These are phyloP conservation scores for Drosophila neocordata DNA, from an alignment of 1,140 invertebrate species.

Conservation along the genomic window DNA sequence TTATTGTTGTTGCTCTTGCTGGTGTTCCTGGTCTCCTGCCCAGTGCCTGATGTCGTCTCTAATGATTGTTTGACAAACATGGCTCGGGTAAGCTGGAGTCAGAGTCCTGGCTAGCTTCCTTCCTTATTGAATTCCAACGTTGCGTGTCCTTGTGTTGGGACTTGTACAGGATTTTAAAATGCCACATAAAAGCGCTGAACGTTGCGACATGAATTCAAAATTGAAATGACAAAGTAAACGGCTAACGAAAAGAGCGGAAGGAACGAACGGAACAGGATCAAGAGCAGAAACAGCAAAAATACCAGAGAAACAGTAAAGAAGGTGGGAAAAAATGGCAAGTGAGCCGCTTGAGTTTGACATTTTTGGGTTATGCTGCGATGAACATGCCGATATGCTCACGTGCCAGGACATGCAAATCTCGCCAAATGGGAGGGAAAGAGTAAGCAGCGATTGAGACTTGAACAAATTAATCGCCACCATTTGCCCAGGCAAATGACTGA, in stretches of 20 bases:
- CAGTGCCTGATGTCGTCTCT: conserved; percentile 56
- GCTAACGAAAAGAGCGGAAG: conserved; percentile 10
- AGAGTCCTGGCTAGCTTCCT: conserved; percentile 22
- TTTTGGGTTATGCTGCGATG: conserved; percentile 77
- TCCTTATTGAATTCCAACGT: conserved; percentile 73
- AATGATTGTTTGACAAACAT: conserved; percentile 79
- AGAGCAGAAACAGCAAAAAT: background rate
- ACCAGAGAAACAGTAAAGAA: conserved; percentile 19
- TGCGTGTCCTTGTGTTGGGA: conserved; percentile 44
- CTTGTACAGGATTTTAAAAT: conserved; percentile 78
- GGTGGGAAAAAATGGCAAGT: conserved; percentile 20
- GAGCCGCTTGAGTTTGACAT: conserved; percentile 69
- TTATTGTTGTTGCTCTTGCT: background rate
- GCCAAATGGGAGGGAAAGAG: conserved; percentile 22
- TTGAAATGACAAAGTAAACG: conserved; percentile 71
- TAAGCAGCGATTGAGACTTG: conserved; percentile 68
- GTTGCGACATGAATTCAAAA: conserved; percentile 73
- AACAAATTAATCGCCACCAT: conserved; percentile 72
- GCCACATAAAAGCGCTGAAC: conserved; percentile 66
- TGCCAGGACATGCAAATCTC: conserved; percentile 58
- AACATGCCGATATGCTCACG: conserved; percentile 67
- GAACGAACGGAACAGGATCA: background rate
- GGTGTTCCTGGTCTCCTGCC: background rate
- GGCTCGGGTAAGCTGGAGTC: conserved; percentile 25
- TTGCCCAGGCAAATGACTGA: conserved; percentile 11